Conservation (phyloP, 2,797 vertebrate genomes). For the Psittacula derbiana region DNA sequence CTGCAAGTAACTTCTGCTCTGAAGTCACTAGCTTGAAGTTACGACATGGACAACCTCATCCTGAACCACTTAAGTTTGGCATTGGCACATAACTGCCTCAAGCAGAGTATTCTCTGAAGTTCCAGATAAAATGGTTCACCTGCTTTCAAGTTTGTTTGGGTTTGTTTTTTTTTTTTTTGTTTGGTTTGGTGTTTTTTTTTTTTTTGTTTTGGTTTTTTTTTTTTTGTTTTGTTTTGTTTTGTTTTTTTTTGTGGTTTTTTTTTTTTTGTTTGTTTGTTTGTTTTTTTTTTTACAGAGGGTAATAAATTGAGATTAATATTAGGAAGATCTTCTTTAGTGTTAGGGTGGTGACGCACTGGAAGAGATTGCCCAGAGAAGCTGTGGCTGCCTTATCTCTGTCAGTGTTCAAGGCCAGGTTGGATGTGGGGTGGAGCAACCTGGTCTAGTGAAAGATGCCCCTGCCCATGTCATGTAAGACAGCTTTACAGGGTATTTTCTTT, state of each 20-base stretch:
- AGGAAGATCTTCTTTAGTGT: background rate
- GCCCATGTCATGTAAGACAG: background rate
- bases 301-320: background rate
- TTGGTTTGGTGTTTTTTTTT: no score
- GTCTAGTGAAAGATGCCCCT: background rate
- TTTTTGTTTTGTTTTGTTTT: background rate
- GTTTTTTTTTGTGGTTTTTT: no score
- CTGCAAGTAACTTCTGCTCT: background rate
- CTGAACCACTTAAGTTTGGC: background rate
- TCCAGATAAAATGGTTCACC: background rate
- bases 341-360: background rate
- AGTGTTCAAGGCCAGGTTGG: background rate
- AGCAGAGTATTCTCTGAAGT: background rate
- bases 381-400: background rate
- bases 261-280: no score
- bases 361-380: background rate
- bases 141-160: background rate
- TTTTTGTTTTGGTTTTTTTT: no score
- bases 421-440: background rate
- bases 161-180: no score
- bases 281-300: background rate
- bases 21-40: background rate
- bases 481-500: background rate
- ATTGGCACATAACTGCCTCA: background rate
- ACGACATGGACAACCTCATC: background rate